A percentile compares a stretch with the other conserved stretches of the same genome.
phyloP scores from a whole-genome alignment of 1,140 invertebrate genomes.

The Theocolax elegans region DNA sequence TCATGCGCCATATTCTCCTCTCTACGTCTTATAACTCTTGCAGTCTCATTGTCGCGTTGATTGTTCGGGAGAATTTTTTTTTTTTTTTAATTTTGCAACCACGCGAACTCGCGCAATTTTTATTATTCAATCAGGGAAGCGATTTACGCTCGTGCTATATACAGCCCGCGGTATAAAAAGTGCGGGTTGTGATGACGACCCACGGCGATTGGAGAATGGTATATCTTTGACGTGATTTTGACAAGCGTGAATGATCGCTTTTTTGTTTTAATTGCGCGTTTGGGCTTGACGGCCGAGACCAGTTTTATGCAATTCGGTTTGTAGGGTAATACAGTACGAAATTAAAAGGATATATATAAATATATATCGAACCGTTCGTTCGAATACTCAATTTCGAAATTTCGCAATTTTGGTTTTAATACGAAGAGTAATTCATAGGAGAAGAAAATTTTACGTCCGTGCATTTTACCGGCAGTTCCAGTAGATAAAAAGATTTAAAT shows the following conservation, averaged over 20 bases:
- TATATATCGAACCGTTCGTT: too few species aligned
- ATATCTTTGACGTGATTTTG: not conserved
- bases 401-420: too few species aligned
- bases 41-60: not conserved
- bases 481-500: too few species aligned
- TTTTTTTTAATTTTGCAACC: too few species aligned
- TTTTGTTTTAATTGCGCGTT: not conserved
- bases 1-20: not conserved
- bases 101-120: too few species aligned
- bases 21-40: too few species aligned
- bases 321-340: not conserved
- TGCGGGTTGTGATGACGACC: not conserved
- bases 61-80: not conserved
- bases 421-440: too few species aligned
- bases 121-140: not conserved
- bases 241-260: not conserved
- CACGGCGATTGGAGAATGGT: not conserved
- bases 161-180: not conserved
- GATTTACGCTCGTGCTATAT: not conserved
- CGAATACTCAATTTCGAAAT: too few species aligned
- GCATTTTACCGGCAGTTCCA: too few species aligned
- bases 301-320: not conserved
- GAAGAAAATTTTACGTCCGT: too few species aligned
- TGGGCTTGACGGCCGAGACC: too few species aligned
- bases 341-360: too few species aligned